Evolutionary conservation across 2,888 invertebrate species (phyloP).

Genomic region (Limulus polyphemus): DNA sequence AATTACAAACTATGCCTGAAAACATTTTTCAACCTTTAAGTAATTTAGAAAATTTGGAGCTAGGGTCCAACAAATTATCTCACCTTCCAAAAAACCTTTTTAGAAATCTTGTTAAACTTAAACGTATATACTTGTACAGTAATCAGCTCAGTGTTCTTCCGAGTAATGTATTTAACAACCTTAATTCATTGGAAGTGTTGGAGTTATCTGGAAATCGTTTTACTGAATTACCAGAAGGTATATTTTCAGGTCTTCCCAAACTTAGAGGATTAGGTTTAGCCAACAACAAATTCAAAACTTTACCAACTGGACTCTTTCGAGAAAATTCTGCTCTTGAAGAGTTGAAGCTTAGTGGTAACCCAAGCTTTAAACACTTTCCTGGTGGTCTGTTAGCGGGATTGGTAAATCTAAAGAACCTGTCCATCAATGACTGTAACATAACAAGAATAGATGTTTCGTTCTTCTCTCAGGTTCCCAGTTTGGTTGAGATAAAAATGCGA

Average conservation of each 20-base stretch:
- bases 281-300: slow-evolving; percentile 4
- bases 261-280: slow-evolving; percentile 47
- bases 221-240: background rate
- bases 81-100: slow-evolving; percentile 3
- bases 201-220: slow-evolving; percentile 7
- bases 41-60: slow-evolving; percentile 1
- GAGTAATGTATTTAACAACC: slow-evolving; percentile 1
- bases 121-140: slow-evolving; percentile 1
- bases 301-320: slow-evolving; percentile 5
- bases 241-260: slow-evolving; percentile 7
- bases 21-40: slow-evolving; percentile 5
- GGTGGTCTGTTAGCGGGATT: background rate
- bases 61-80: slow-evolving; percentile 7
- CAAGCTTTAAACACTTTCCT: background rate
- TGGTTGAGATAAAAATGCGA: background rate
- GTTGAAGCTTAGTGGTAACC: background rate
- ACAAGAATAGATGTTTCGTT: slow-evolving; percentile 35
- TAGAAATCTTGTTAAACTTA: background rate
- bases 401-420: background rate
- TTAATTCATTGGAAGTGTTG: slow-evolving; percentile 1
- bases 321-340: slow-evolving; percentile 2
- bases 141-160: slow-evolving; percentile 6
- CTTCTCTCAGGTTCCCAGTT: background rate
- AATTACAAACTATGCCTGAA: background rate
- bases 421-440: slow-evolving; percentile 13